These are phyloP conservation scores for Danaus plexippus DNA, from an alignment of 1,140 invertebrate genomes.

Conservation along the genomic window DNA sequence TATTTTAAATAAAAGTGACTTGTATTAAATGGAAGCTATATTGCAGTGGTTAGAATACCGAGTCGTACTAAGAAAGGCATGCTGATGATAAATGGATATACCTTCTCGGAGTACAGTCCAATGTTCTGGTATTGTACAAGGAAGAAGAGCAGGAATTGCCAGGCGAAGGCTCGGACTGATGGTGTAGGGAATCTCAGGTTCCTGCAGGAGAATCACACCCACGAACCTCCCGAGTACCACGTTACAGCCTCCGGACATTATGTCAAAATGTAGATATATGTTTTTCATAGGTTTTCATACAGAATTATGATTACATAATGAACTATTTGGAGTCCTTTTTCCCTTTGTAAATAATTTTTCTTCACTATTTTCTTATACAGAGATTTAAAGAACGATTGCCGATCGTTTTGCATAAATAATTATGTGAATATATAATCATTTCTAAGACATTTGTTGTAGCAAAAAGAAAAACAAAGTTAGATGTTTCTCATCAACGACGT, in stretches of 20 bases:
- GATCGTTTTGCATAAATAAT: too few relatives aligned
- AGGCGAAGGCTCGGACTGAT: conserved; percentile 24
- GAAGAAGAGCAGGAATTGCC: conserved; percentile 21
- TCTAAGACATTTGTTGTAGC: too few relatives aligned
- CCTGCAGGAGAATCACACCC: conserved; percentile 31
- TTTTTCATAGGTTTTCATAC: too few relatives aligned
- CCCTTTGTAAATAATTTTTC: too few relatives aligned
- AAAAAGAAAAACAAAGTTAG: too few relatives aligned
- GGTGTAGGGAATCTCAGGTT: conserved; percentile 17
- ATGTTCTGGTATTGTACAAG: conserved; percentile 31
- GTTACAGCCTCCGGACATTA: conserved; percentile 27
- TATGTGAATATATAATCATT: too few relatives aligned
- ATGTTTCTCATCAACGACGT: too few relatives aligned
- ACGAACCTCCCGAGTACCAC: conserved; percentile 28
- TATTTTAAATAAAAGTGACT: too few relatives aligned
- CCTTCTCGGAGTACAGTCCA: conserved; percentile 26
- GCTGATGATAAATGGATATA: conserved; percentile 32
- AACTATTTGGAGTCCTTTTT: too few relatives aligned
- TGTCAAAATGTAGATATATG: conserved; percentile 21
- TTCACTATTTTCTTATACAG: too few relatives aligned
- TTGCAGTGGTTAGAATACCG: conserved; percentile 26
- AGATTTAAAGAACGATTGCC: too few relatives aligned
- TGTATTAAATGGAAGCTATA: neutral
- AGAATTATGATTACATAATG: too few relatives aligned
- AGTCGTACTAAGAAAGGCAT: conserved; percentile 22